Evolutionary conservation across 2,888 invertebrate genomes (phyloP).

Genomic region (Blomia tropicalis): DNA sequence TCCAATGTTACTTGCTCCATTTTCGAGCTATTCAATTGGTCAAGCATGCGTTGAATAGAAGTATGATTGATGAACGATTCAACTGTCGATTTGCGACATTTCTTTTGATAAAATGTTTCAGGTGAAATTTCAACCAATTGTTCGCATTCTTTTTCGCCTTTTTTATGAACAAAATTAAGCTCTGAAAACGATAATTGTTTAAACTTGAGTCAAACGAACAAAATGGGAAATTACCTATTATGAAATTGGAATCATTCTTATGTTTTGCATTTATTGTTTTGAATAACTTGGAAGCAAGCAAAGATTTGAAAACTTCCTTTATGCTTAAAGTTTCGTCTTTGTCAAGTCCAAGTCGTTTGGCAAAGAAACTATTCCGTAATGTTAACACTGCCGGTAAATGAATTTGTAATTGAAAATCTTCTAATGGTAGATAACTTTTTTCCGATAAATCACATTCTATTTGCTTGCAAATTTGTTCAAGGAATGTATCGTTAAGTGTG

Average conservation of each 20-base stretch:
- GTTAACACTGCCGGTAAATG: conserved; percentile 12
- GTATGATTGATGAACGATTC: conserved; percentile 21
- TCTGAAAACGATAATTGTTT: background rate
- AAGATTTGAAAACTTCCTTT: background rate
- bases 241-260: conserved; percentile 3
- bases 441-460: background rate
- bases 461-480: background rate
- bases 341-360: background rate
- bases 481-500: background rate
- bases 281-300: background rate
- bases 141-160: conserved; percentile 4
- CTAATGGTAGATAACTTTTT: background rate
- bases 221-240: background rate
- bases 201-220: background rate
- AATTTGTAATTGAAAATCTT: conserved; percentile 18
- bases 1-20: background rate
- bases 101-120: conserved; percentile 17
- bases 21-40: background rate
- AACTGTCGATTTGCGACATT: conserved; percentile 13
- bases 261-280: background rate
- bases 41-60: conserved; percentile 7
- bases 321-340: background rate
- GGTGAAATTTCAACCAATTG: conserved; percentile 4
- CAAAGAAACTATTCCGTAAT: conserved; percentile 12
- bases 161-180: conserved; percentile 3